A percentile compares a stretch with the other conserved stretches of the same genome.
Evolutionary conservation across 2,888 invertebrate species (phyloP).

Genomic region (Drosophila austrosaltans): DNA sequence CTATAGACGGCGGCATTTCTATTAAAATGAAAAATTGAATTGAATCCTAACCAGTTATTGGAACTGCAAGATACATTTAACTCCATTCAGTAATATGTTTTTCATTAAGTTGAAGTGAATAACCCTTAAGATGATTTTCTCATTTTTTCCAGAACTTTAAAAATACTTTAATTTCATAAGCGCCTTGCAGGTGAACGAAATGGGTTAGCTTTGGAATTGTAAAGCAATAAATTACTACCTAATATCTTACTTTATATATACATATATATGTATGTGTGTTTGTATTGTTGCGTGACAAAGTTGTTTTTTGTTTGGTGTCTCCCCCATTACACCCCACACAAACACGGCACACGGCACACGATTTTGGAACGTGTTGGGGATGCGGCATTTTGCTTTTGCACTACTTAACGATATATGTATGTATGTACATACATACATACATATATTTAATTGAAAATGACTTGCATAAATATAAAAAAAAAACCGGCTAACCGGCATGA

Average conservation of each 20-base stretch:
- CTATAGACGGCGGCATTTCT: neutral
- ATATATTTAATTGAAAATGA: conserved; percentile 38
- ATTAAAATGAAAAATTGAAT: neutral
- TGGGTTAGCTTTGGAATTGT: no score
- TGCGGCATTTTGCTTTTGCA: neutral
- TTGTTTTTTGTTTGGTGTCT: neutral
- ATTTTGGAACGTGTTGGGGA: conserved; percentile 13
- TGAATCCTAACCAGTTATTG: neutral
- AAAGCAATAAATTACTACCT: no score
- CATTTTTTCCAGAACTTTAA: no score
- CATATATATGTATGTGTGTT: no score
- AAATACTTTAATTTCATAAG: no score
- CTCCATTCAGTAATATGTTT: neutral
- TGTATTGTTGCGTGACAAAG: neutral
- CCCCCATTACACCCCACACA: neutral
- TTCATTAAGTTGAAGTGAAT: neutral
- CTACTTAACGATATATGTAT: conserved; percentile 2
- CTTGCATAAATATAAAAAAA: conserved; percentile 24
- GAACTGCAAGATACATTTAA: neutral
- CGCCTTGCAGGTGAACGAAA: no score
- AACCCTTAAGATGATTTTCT: no score
- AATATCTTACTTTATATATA: no score
- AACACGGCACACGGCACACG: neutral
- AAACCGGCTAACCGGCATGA: conserved; percentile 8
- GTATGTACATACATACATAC: neutral